Evolutionary conservation across 2,113 vertebrate species (phyloP).

Genomic region (Caranx melampygus): DNA sequence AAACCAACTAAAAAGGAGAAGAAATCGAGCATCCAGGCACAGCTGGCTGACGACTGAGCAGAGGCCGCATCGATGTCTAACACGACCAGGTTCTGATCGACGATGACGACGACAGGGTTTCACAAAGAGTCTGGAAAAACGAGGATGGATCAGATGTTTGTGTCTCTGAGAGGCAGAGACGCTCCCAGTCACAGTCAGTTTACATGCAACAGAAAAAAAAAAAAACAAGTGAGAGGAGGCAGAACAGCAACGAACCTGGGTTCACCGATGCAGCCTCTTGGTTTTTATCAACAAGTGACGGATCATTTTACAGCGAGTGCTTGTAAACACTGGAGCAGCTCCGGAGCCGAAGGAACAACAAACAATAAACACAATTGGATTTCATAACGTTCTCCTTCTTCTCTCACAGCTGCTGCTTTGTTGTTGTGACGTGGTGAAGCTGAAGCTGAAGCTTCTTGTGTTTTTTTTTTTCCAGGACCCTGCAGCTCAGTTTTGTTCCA

Average conservation of each 20-base stretch:
- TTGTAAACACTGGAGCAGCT: background rate
- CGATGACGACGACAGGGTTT: background rate
- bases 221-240: background rate
- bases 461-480: background rate
- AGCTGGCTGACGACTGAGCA: conserved; percentile 3
- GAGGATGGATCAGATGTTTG: background rate
- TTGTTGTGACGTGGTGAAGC: background rate
- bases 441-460: background rate
- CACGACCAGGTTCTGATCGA: too few species aligned
- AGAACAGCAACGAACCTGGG: background rate
- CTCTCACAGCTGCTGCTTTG: background rate
- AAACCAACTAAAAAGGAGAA: background rate
- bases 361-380: background rate
- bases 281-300: background rate
- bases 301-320: background rate
- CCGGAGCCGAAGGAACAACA: background rate
- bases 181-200: background rate
- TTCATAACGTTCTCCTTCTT: background rate
- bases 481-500: background rate
- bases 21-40: background rate
- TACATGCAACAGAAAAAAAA: background rate
- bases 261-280: too few species aligned
- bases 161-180: background rate
- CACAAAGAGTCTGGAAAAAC: background rate
- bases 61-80: background rate